Evolutionary conservation across 2,797 vertebrate species (phyloP), one percentile per base, ranked within the genome.

Genomic region (Tragelaphus oryx): DNA sequence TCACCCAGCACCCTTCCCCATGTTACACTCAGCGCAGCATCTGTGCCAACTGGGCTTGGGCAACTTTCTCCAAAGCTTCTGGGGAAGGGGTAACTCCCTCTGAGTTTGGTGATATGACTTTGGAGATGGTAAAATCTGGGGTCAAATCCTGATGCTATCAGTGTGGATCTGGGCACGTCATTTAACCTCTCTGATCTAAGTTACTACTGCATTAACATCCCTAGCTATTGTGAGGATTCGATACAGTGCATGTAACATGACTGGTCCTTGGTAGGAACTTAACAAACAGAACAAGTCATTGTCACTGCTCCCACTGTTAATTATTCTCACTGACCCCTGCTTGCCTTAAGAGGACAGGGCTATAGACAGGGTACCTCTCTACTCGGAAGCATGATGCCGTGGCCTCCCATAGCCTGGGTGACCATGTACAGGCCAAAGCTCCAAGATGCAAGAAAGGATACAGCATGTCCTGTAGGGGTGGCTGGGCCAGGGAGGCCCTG

Each of bases 361-460:
- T 87, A 8, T 33, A 50, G 59, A 57, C 37, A 55, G 54, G 8
- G n/a, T 12, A 57, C 22, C 33, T 52, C 54, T 79, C 57, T 71
- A 9, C 62, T 81, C 81, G 57, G 46, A 78, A 82, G 65, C 59
- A 79, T 22, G 76, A 87, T 81, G 33, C 62, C 30, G 50, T 13
- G 71, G 30, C 60, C 48, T 84, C 65, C 68, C 37, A 4, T 18
- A 44, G 87, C 37, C 50, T 91, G 78, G 46, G 44, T 75, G 48
- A 85, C 76, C 26, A 60, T 85, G 62, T 76, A 74, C 22, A 54
- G 78, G 81, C 59, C 87, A 79, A 79, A 55, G 50, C 11, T 37
- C 44, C 57, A 37, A 78, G 18, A 57, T 65, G 14, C 65, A 65
- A 75, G 50, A 98, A 98, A 99, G 98, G 98, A 99, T 99, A 99